Evolutionary conservation across 2,888 invertebrate genomes (phyloP).

Genomic region (Drosophila acutilabella): DNA sequence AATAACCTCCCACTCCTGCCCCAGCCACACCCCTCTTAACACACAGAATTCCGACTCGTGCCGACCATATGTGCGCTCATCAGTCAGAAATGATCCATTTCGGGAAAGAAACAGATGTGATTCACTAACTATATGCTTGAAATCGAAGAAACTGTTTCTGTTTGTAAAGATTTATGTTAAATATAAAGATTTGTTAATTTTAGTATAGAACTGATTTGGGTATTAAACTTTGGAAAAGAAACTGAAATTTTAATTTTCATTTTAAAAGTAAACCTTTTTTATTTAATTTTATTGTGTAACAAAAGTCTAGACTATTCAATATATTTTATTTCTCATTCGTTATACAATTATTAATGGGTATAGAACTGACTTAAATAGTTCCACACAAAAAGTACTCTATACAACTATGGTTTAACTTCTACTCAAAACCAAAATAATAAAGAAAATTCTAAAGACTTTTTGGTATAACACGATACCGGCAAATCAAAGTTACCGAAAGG

Average conservation of each 20-base stretch:
- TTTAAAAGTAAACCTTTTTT: too few relatives aligned
- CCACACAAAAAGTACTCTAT: not conserved
- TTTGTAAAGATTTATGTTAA: not conserved
- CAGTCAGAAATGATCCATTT: slow-evolving; percentile 4
- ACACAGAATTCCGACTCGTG: slow-evolving; percentile 56
- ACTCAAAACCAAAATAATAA: not conserved
- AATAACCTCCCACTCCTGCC: slow-evolving; percentile 20
- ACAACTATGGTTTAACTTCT: not conserved
- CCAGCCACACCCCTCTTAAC: too few relatives aligned
- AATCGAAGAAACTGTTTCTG: not conserved
- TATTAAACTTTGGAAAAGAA: not conserved
- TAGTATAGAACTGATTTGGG: not conserved
- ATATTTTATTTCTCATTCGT: too few relatives aligned
- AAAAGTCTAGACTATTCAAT: too few relatives aligned
- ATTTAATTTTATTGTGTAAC: too few relatives aligned
- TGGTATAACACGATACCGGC: slow-evolving; percentile 50
- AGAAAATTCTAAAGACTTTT: not conserved
- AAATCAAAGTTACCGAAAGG: slow-evolving; percentile 35
- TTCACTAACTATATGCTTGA: not conserved
- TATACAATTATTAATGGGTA: too few relatives aligned
- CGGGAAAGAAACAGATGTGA: slow-evolving; percentile 22
- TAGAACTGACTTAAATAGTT: too few relatives aligned
- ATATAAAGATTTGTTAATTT: not conserved
- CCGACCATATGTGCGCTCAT: slow-evolving; percentile 34
- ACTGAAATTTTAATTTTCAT: not conserved